Evolutionary conservation across 2,113 vertebrate species (phyloP).

Genomic region (Setophaga kirtlandii): DNA sequence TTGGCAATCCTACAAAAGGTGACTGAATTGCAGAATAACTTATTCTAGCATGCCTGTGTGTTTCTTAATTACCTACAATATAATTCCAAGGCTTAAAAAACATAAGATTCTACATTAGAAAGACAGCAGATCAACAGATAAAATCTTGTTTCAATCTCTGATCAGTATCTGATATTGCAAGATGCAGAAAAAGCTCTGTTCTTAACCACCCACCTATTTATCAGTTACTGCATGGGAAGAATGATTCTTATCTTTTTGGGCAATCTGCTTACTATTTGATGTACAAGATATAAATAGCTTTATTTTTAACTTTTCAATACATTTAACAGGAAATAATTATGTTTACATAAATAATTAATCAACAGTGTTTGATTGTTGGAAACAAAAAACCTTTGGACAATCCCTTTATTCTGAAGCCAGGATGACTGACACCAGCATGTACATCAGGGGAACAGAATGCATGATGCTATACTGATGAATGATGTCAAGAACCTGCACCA

Average conservation of each 20-base stretch:
- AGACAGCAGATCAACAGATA: background rate
- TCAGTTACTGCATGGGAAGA: background rate
- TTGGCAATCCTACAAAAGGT: background rate
- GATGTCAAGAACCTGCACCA: background rate
- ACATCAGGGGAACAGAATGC: background rate
- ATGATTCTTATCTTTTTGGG: background rate
- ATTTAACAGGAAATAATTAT: background rate
- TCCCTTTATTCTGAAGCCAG: background rate
- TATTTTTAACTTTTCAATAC: background rate
- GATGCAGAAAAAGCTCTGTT: background rate
- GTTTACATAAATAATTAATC: background rate
- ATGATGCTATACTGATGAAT: background rate
- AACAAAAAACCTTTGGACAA: background rate
- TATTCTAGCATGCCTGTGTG: background rate
- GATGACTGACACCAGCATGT: background rate
- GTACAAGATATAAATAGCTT: background rate
- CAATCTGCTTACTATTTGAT: background rate
- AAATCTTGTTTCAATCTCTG: background rate
- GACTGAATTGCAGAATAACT: background rate
- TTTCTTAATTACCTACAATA: background rate
- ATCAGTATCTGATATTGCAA: background rate
- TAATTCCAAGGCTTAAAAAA: background rate
- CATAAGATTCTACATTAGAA: background rate
- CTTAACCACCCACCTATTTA: background rate
- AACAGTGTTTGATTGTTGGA: background rate